These are phyloP conservation scores for Cremastinae sp. DNA, from an alignment of 2,888 invertebrate species.

Conservation along the genomic window DNA sequence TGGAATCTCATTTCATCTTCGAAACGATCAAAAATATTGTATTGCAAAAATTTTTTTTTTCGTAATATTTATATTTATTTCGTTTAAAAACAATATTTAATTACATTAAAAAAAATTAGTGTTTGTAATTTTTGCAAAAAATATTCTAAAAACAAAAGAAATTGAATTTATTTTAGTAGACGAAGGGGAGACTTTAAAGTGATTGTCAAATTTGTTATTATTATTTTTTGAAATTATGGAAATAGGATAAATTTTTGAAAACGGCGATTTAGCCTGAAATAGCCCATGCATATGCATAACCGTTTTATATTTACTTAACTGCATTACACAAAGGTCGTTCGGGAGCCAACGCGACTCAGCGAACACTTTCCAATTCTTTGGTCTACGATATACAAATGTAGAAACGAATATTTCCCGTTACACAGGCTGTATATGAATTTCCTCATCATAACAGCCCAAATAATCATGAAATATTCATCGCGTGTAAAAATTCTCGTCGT, in stretches of 20 bases:
- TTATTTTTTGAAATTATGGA: background rate
- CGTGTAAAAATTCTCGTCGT: conserved; percentile 20
- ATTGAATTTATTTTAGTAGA: too few species aligned
- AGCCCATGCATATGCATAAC: conserved; percentile 24
- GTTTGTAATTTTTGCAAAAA: too few species aligned
- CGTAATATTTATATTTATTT: too few species aligned
- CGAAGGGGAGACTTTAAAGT: too few species aligned
- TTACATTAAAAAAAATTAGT: too few species aligned
- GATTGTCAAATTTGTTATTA: background rate
- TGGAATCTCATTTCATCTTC: background rate
- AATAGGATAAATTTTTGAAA: background rate
- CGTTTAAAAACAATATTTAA: too few species aligned
- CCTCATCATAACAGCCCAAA: conserved; percentile 31
- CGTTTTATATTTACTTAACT: conserved; percentile 26
- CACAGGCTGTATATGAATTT: conserved; percentile 17
- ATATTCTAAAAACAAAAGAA: too few species aligned
- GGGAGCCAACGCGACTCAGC: conserved; percentile 24
- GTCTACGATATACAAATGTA: conserved; percentile 10
- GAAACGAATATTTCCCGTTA: conserved; percentile 3
- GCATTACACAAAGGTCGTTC: conserved; percentile 36
- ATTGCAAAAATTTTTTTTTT: too few species aligned
- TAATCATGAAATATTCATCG: conserved; percentile 38
- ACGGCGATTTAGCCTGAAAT: conserved; percentile 3
- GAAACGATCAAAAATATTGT: too few species aligned
- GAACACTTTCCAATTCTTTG: conserved; percentile 45